Percentiles rank a stretch among this genome's conserved stretches.
These are phyloP conservation scores for Cololabis saira DNA, from an alignment of 2,113 vertebrate genomes.

Conservation along the genomic window DNA sequence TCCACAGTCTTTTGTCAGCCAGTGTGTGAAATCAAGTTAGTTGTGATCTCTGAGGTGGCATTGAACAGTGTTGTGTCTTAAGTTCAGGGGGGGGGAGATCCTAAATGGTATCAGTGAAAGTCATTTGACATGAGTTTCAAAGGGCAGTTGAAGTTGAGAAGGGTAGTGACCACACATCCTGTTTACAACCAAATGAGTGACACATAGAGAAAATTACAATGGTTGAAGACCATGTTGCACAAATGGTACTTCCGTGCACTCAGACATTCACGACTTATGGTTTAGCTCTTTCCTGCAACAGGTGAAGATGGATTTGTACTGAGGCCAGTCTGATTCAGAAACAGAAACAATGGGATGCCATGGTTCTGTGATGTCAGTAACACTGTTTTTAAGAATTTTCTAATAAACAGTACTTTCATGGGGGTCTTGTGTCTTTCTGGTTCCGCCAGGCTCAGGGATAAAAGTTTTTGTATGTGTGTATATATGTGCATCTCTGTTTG, in stretches of 20 bases:
- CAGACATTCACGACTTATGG: background rate
- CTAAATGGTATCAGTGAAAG: constrained; percentile 49
- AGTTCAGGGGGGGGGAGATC: background rate
- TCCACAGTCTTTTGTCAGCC: constrained; percentile 25
- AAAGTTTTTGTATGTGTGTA: constrained; percentile 18
- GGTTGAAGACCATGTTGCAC: constrained; percentile 29
- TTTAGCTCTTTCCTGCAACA: constrained; percentile 43
- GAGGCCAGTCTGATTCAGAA: constrained; percentile 3
- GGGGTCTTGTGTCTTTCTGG: constrained; percentile 17
- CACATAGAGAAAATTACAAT: constrained; percentile 41
- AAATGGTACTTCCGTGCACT: constrained; percentile 46
- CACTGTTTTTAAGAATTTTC: background rate
- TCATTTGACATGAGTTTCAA: constrained; percentile 47
- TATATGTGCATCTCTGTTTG: background rate
- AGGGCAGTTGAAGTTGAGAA: constrained; percentile 34
- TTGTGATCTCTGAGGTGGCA: constrained; percentile 12
- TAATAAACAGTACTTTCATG: constrained; percentile 11
- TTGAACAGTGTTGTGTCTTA: constrained; percentile 11
- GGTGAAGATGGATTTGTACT: constrained; percentile 30
- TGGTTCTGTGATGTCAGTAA: constrained; percentile 2
- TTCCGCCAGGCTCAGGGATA: constrained; percentile 20
- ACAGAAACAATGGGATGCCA: background rate
- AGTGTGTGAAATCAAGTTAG: constrained; percentile 39
- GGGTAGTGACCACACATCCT: constrained; percentile 70
- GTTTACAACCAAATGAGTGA: constrained; percentile 65